Evolutionary conservation across 2,113 vertebrate species (phyloP).

Genomic region (Ariopsis seemanni): DNA sequence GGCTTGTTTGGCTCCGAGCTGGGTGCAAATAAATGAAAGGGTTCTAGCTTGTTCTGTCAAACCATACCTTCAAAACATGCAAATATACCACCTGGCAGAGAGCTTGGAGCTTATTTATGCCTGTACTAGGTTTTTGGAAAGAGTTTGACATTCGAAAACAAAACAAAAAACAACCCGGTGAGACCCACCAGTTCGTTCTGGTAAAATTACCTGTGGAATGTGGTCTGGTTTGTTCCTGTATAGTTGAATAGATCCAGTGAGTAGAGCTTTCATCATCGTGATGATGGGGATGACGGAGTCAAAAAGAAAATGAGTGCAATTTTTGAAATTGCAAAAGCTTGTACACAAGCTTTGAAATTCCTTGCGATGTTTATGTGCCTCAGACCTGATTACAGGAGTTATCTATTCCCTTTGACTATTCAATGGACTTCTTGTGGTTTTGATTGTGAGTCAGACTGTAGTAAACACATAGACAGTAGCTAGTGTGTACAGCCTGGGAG

Average conservation of each 20-base stretch:
- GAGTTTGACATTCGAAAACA: too few relatives aligned
- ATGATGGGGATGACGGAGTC: not conserved
- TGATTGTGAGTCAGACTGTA: not conserved
- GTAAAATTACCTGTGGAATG: conserved; percentile 3
- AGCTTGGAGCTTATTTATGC: not conserved
- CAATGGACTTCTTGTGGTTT: not conserved
- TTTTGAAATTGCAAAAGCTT: not conserved
- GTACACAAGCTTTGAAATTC: not conserved
- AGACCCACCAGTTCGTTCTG: not conserved
- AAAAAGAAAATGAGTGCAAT: not conserved
- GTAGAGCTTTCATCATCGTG: not conserved
- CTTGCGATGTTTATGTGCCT: not conserved
- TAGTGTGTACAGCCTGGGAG: not conserved
- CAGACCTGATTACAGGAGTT: not conserved
- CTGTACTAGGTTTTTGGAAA: not conserved
- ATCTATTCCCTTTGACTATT: not conserved
- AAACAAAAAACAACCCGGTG: not conserved
- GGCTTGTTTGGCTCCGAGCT: conserved; percentile 26
- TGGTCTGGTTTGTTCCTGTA: conserved; percentile 2
- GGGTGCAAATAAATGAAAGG: conserved; percentile 2
- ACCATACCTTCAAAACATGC: not conserved
- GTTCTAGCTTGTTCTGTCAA: not conserved
- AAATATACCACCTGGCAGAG: not conserved
- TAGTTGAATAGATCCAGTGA: not conserved
- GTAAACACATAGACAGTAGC: not conserved